Evolutionary conservation across 2,888 invertebrate genomes (phyloP), one percentile per base, ranked within the genome.

Genomic region (Pseudococcus longispinus): DNA sequence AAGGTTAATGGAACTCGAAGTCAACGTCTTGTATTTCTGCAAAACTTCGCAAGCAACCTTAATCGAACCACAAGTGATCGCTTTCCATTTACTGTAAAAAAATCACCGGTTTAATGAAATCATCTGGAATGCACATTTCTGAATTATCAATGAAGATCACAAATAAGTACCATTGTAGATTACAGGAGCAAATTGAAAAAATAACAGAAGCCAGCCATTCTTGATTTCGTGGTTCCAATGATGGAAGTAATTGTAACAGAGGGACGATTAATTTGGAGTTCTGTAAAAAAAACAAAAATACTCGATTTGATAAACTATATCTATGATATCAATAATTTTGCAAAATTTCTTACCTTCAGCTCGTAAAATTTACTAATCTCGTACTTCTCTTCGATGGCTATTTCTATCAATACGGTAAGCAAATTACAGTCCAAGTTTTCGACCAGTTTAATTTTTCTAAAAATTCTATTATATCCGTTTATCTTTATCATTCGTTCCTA

Each of bases 231-330:
- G 90, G 90, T 86, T 90, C 90, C 42, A 92, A 91, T 83, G 91
- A 91, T 0, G 92, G 92, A 88, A 93, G 89, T 92, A 93, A 93
- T 88, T 91, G 90, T 77, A 93, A 90, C 87, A 93, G 89, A 89
- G 92, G 91, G 42, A 91, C 89, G 65, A 92, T 91, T n/a, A 92
- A 91, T 89, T 92, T 92, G 0, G 92, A 91, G 89, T 93, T 89
- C 88, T 91, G 89, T 91, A 82, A 87, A 32, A 74, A 46, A 20
- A 32, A 51, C 13, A 85, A 80, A n/a, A 23, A 44, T 82, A 26
- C 8, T 3, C 3, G 0, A 9, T 9, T 20, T 6, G 11, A 20
- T 20, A 20, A 18, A 15, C 9, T 44, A 8, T 11, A 82, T 37
- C n/a, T 8, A 42, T 20, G 13, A 82, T 46, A 20, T 82, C 2